These are phyloP conservation scores for Himalopsyche phryganea DNA, from an alignment of 1,140 invertebrate species.

Conservation along the genomic window DNA sequence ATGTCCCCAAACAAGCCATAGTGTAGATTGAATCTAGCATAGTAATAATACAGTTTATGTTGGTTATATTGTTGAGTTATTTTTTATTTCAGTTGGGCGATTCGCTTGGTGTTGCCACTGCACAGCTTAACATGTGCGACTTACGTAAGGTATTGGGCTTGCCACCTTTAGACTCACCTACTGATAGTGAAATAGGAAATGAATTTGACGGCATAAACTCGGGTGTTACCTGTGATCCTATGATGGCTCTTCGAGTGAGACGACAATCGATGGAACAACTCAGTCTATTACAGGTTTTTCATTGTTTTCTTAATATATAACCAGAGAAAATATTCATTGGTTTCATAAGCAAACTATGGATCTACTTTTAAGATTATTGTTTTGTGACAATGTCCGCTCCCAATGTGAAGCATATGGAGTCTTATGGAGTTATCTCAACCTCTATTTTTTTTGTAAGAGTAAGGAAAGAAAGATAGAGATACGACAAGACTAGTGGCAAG, in stretches of 20 bases:
- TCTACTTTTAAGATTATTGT: too few species aligned
- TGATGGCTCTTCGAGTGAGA: constrained; percentile 62
- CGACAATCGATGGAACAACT: constrained; percentile 95
- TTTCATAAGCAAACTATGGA: too few species aligned
- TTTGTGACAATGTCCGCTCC: too few species aligned
- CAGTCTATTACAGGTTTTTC: constrained; percentile 87
- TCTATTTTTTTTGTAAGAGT: too few species aligned
- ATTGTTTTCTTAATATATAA: not conserved
- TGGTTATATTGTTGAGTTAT: too few species aligned
- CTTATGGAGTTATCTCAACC: too few species aligned
- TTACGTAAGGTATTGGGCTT: constrained; percentile 79
- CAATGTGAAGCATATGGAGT: too few species aligned
- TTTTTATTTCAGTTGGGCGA: constrained; percentile 88
- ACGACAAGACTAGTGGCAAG: too few species aligned
- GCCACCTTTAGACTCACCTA: constrained; percentile 47
- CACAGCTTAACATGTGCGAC: constrained; percentile 89
- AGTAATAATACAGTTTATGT: too few species aligned
- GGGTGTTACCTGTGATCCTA: constrained; percentile 39
- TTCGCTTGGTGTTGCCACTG: constrained; percentile 84
- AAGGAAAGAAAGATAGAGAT: too few species aligned
- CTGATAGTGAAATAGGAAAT: constrained; percentile 29
- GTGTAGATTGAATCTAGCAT: too few species aligned
- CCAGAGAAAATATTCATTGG: not conserved
- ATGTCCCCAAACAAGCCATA: too few species aligned
- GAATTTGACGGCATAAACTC: constrained; percentile 20